phyloP scores from a whole-genome alignment of 23 tunicate genomes.

The Trididemnum clinides region DNA sequence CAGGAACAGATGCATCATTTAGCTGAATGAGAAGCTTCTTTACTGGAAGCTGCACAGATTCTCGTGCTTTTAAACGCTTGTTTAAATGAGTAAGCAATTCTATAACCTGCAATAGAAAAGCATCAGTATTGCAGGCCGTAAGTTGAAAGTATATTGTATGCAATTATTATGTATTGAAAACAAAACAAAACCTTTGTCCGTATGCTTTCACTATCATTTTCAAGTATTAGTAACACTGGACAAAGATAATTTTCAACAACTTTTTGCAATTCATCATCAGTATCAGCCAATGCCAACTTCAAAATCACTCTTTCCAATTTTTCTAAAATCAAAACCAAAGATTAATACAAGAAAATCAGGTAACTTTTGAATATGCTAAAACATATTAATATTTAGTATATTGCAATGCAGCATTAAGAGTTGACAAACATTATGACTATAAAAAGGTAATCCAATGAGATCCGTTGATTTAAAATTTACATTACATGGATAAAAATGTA shows the following conservation, averaged over 20 bases:
- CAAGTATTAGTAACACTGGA: conserved; percentile 48
- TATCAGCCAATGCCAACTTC: conserved; percentile 73
- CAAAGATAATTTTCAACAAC: conserved; percentile 42
- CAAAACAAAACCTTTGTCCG: conserved; percentile 60
- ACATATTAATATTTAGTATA: too few relatives aligned
- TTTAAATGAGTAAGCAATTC: conserved; percentile 71
- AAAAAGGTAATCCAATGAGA: too few relatives aligned
- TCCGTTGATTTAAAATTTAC: too few relatives aligned
- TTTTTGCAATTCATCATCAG: conserved; percentile 71
- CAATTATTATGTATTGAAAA: not conserved
- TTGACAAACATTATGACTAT: too few relatives aligned
- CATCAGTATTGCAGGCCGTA: not conserved
- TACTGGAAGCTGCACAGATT: conserved; percentile 65
- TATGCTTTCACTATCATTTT: conserved; percentile 38
- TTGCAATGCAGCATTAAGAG: too few relatives aligned
- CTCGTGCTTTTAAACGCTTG: conserved; percentile 64
- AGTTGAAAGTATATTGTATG: not conserved
- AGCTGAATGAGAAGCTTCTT: conserved; percentile 51
- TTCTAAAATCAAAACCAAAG: too few relatives aligned
- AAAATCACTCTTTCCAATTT: conserved; percentile 83
- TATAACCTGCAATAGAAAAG: conserved; percentile 48
- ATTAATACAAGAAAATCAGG: too few relatives aligned
- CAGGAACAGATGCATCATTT: conserved; percentile 1
- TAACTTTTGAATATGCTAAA: too few relatives aligned
- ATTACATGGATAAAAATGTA: too few relatives aligned